Conservation (phyloP, 2,888 invertebrate species). For the Heteropelma amictum region DNA sequence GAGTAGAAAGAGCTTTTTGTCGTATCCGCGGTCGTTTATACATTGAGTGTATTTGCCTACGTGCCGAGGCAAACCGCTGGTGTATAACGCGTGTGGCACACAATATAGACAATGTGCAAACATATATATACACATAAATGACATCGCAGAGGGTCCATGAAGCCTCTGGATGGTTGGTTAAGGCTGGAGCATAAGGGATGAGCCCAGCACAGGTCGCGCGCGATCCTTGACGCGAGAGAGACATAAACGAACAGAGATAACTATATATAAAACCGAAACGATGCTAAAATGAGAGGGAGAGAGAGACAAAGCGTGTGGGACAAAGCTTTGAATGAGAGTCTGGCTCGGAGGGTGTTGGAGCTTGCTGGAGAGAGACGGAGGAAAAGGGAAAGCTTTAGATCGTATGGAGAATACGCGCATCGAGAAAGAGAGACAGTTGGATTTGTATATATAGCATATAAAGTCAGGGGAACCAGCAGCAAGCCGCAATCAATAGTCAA, state of each 20-base stretch:
- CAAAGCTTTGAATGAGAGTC: slow-evolving; percentile 28
- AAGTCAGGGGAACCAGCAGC: slow-evolving; percentile 50
- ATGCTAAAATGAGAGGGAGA: neutral
- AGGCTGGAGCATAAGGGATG: slow-evolving; percentile 38
- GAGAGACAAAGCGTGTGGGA: slow-evolving; percentile 18
- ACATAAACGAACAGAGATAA: slow-evolving; percentile 12
- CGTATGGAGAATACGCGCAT: slow-evolving; percentile 26
- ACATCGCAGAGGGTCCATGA: slow-evolving; percentile 23
- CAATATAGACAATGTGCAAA: slow-evolving; percentile 23
- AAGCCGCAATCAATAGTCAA: slow-evolving; percentile 65
- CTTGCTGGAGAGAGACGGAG: slow-evolving; percentile 29
- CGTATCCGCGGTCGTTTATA: slow-evolving; percentile 52
- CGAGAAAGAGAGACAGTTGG: too few species aligned
- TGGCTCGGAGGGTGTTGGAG: slow-evolving; percentile 36
- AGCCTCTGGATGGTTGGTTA: slow-evolving; percentile 49
- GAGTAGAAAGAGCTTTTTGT: slow-evolving; percentile 58
- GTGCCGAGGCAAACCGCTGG: slow-evolving; percentile 65
- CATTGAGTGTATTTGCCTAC: slow-evolving; percentile 66
- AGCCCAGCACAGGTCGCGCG: slow-evolving; percentile 44
- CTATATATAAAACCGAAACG: neutral
- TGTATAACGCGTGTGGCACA: slow-evolving; percentile 63
- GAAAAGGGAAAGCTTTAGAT: slow-evolving; percentile 40
- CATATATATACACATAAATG: slow-evolving; percentile 5
- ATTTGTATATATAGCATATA: too few species aligned
- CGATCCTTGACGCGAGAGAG: slow-evolving; percentile 42